A percentile compares a stretch with the other conserved stretches of the same genome.
Conservation (phyloP, 2,113 vertebrate genomes). For the Larimichthys crocea region DNA sequence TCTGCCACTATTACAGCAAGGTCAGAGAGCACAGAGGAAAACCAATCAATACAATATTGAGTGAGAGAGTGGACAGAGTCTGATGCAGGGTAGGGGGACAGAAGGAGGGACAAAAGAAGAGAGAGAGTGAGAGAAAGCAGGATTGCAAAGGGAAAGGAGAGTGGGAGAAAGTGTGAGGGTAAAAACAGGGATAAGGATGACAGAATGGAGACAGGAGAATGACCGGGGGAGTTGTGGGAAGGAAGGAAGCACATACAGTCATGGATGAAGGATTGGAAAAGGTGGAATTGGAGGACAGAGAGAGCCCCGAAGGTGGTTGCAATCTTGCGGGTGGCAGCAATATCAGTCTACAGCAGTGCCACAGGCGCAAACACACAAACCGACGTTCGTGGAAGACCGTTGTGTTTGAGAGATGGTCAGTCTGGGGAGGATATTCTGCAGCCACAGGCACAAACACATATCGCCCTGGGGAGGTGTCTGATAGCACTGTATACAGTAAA, state of each 20-base stretch:
- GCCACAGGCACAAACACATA: conserved; percentile 58
- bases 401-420: conserved; percentile 56
- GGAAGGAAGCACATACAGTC: neutral
- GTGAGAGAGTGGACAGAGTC: conserved; percentile 53
- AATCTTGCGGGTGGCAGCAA: conserved; percentile 54
- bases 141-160: neutral
- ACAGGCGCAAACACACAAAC: conserved; percentile 56
- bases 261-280: conserved; percentile 48
- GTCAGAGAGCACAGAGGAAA: conserved; percentile 78
- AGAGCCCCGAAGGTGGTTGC: conserved; percentile 53
- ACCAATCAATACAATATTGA: conserved; percentile 81
- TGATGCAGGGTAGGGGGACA: conserved; percentile 31
- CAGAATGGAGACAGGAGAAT: neutral
- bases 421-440: conserved; percentile 45
- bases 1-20: conserved; percentile 79
- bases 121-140: conserved; percentile 14
- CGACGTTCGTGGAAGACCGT: conserved; percentile 15
- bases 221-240: conserved; percentile 7
- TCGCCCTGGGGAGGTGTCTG: conserved; percentile 50
- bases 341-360: conserved; percentile 57
- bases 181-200: neutral
- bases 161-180: neutral
- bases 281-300: conserved; percentile 31
- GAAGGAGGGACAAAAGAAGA: conserved; percentile 20
- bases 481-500: conserved; percentile 48